A percentile compares a stretch with the other conserved stretches of the same genome.
Evolutionary conservation across 35 echinoderm and acorn worm genomes (phyloP).

Genomic region (Heliocidaris tuberculata): DNA sequence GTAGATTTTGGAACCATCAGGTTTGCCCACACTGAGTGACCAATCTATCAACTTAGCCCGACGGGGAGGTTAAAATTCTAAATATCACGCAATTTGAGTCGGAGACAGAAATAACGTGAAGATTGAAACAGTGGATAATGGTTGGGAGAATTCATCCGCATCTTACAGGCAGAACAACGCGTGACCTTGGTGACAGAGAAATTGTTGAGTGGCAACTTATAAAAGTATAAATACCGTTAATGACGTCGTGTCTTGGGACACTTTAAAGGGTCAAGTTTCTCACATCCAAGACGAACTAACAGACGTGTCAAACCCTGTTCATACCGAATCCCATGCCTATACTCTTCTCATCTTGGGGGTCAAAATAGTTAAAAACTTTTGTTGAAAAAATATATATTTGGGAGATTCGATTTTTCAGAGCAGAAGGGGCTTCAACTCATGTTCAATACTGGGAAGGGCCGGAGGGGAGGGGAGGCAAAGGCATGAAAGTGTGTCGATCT

Average conservation of each 20-base stretch:
- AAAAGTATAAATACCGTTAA: neutral
- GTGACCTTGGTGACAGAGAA: neutral
- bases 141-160: neutral
- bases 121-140: conserved; percentile 10
- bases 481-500: no score
- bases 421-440: no score
- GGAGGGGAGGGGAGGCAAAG: no score
- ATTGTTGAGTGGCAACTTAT: neutral
- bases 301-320: no score
- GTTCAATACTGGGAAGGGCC: no score
- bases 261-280: neutral
- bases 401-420: no score
- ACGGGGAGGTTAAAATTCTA: neutral
- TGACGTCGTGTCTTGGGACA: neutral
- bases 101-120: neutral
- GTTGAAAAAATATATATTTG: no score
- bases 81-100: neutral
- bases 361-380: no score
- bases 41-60: neutral
- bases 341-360: no score
- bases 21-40: neutral
- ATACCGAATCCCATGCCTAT: no score
- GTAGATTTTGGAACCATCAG: neutral
- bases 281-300: no score
- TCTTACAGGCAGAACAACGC: neutral